A percentile compares a stretch with the other conserved stretches of the same genome.
Evolutionary conservation across 2,113 vertebrate genomes (phyloP).

Genomic region (Cercocebus atys): DNA sequence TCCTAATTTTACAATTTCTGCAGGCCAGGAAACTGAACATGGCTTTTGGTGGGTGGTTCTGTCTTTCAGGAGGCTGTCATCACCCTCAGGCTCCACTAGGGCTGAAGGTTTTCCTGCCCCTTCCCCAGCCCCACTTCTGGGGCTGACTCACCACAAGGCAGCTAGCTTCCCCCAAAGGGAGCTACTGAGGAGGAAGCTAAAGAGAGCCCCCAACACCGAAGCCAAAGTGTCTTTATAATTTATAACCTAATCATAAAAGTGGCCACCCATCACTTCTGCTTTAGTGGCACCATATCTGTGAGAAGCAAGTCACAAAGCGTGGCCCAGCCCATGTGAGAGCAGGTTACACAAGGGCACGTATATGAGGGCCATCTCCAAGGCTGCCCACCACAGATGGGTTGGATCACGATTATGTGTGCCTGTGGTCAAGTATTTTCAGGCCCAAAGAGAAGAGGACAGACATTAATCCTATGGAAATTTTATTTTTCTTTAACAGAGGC

Average conservation of each 20-base stretch:
- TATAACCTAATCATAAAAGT: not conserved
- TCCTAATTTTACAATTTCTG: too few relatives aligned
- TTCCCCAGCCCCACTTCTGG: too few relatives aligned
- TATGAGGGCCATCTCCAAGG: too few relatives aligned
- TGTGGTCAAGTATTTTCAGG: not conserved
- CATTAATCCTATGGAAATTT: not conserved
- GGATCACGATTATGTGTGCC: rapidly evolving
- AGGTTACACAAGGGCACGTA: too few relatives aligned
- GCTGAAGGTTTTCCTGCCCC: rapidly evolving
- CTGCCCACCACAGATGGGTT: not conserved
- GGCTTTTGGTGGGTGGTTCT: not conserved
- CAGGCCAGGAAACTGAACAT: not conserved
- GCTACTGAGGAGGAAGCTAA: rapidly evolving
- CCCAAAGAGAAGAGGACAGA: not conserved
- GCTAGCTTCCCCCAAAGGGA: not conserved
- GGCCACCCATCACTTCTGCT: not conserved
- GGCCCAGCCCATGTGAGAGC: too few relatives aligned
- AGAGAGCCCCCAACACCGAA: too few relatives aligned
- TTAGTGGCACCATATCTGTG: rapidly evolving
- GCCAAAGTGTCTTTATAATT: not conserved
- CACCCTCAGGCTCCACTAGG: not conserved
- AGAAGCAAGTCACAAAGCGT: not conserved
- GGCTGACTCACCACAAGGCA: not conserved
- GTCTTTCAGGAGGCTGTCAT: not conserved
- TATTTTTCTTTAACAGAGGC: not conserved